Evolutionary conservation across 2,888 invertebrate species (phyloP), one percentile per base, ranked within the genome.

Genomic region (Papilio gigon): DNA sequence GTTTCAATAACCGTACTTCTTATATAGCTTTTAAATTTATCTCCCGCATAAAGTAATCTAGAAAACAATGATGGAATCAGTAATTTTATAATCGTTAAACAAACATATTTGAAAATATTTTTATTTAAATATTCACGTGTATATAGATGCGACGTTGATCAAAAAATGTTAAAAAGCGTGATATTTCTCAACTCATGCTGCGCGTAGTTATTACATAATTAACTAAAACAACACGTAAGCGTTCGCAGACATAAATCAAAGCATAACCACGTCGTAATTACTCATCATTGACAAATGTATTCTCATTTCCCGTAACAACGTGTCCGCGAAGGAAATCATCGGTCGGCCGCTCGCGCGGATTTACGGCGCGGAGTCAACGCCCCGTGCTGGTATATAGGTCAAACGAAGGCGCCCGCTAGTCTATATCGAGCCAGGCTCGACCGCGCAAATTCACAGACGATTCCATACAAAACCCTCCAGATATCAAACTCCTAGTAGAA

Each of bases 341-440:
- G 30, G 61, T 53, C 53, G 37, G 59, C 25, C 60, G 35, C n/a
- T 60, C 59, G 60, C 68, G 60, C 64, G 62, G 68, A 47, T 81
- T 80, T 77, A 77, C 80, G 78, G 82, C 80, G 73, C 76, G 81
- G 83, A 88, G 89, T 91, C 88, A 90, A 88, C 84, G 89, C 82
- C 87, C 91, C 84, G 76, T 73, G 76, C 74, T 81, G 79, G 84
- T 85, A 90, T 90, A 90, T 92, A 85, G 91, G 91, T 90, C 90
- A 91, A 82, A 80, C 73, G 82, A 82, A 88, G 89, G 90, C 90
- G 90, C 90, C 90, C 84, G 77, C 75, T 80, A 82, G 89, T 89
- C 89, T 89, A 83, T 87, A 84, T 86, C 87, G 86, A 87, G 85
- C 83, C 84, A 85, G 73, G 74, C 70, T 72, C 77, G 78, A 53